Evolutionary conservation across 2,797 vertebrate species (phyloP).

Genomic region (Malacoraja senta): DNA sequence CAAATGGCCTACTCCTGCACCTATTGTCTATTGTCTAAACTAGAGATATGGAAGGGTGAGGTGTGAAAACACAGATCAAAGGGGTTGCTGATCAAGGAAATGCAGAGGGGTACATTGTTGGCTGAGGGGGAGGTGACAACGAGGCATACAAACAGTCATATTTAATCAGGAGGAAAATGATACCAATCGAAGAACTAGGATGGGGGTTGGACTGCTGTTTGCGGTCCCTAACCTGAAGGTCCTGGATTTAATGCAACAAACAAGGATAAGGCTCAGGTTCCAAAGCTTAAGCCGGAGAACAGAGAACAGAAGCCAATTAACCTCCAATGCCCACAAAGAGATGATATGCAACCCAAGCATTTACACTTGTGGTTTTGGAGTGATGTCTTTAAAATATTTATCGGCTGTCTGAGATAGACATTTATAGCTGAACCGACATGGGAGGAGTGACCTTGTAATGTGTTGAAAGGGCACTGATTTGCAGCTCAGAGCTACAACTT

Average conservation of each 20-base stretch:
- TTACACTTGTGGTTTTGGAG: not conserved
- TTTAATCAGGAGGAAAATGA: too few relatives aligned
- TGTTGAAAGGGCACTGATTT: not conserved
- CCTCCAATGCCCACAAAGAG: not conserved
- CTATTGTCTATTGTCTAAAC: too few relatives aligned
- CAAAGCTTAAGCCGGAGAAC: not conserved
- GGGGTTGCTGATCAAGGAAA: not conserved
- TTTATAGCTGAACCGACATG: not conserved
- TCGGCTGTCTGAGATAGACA: not conserved
- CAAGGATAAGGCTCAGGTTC: not conserved
- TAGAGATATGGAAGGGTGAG: too few relatives aligned
- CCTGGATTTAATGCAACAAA: not conserved
- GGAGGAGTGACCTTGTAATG: not conserved
- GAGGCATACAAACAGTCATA: too few relatives aligned
- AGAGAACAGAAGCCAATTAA: too few relatives aligned
- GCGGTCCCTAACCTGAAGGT: not conserved
- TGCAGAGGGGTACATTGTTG: too few relatives aligned
- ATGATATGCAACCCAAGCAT: not conserved
- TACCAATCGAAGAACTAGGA: too few relatives aligned
- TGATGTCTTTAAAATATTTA: not conserved
- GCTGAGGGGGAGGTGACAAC: too few relatives aligned
- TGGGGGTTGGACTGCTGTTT: not conserved
- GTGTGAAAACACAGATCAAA: not conserved
- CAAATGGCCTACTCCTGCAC: too few relatives aligned
- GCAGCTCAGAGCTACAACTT: not conserved